Evolutionary conservation across 1,140 invertebrate species (phyloP).

Genomic region (Drosophila ercepeae): DNA sequence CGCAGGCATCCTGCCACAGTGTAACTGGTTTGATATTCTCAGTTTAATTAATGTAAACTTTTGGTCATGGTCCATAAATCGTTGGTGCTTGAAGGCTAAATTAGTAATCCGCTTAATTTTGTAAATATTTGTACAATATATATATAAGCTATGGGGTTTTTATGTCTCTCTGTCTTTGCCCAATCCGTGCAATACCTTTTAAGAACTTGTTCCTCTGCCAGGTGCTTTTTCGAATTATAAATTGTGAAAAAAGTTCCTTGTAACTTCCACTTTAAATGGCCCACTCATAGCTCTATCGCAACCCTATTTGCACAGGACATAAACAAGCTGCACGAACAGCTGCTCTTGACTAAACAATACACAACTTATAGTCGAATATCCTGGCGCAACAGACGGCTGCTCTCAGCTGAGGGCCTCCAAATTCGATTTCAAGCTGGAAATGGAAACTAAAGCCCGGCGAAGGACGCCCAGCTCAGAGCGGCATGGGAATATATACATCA

Average conservation of each 20-base stretch:
- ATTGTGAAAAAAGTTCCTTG: constrained; percentile 2
- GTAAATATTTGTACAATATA: background rate
- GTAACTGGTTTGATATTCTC: constrained; percentile 14
- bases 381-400: constrained; percentile 12
- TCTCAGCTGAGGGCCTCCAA: constrained; percentile 36
- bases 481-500: background rate
- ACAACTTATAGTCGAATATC: constrained; percentile 39
- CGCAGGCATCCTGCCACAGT: constrained; percentile 25
- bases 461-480: constrained; percentile 5
- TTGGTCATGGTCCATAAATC: background rate
- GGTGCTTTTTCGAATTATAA: constrained; percentile 1
- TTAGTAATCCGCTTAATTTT: background rate
- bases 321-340: constrained; percentile 70
- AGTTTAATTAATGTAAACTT: constrained; percentile 20
- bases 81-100: background rate
- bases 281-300: constrained; percentile 25
- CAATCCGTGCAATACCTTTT: background rate
- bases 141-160: too few species aligned
- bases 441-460: constrained; percentile 20
- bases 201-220: background rate
- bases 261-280: constrained; percentile 11
- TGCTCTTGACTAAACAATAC: constrained; percentile 79
- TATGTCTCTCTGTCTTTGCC: too few species aligned
- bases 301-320: constrained; percentile 60
- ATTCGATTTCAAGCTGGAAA: constrained; percentile 69